Base-by-base conservation (phyloP, 37 sponge, comb jelly and placozoan species). In the Spongia lamella region DNA sequence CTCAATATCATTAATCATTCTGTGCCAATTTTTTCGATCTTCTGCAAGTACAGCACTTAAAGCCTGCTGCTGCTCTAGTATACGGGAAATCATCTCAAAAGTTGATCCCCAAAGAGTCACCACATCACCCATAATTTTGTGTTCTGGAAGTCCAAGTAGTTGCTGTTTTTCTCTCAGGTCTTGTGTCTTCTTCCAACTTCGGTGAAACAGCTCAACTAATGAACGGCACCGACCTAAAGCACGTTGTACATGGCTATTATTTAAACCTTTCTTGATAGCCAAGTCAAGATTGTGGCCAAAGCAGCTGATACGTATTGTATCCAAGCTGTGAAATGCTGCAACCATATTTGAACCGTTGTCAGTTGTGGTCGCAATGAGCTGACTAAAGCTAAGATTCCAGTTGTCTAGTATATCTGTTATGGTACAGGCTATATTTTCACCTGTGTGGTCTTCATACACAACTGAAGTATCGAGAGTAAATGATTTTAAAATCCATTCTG, bases 51-150 rank as follows among this genome's bases (percentile, higher is more conserved):
- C 79, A 34, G 68, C 56, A 66, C 79, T 78, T 32, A 65, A n/a
- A 22, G 68, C 79, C 58, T 78, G 79, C 57, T 78, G 79, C 30
- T 78, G 79, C 37, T 78, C 79, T n/a, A 78, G 51, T 33, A 52
- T 63, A 27, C 68, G 68, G 30, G 56, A 22, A 20, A 78, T 56
- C 79, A 78, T 78, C 22, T 78, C 58, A 66, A 53, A 78, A 53
- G 68, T 63, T 13, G 68, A 76, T 38, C 77, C 64, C 52, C 77
- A 61, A 25, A 31, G 61, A 20, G 65, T 76, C 32, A 38, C 49
- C 27, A 76, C 77, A 63, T 62, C 49, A 40, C 39, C 38, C 39
- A 37, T 39, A 37, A 76, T 43, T 52, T 76, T 76, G 66, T 63
- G 53, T 32, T 76, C 26, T 34, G 77, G 77, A n/a, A 76, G 50